phyloP scores from a whole-genome alignment of 2,113 vertebrate species.

The Phrynosoma blainvillii region DNA sequence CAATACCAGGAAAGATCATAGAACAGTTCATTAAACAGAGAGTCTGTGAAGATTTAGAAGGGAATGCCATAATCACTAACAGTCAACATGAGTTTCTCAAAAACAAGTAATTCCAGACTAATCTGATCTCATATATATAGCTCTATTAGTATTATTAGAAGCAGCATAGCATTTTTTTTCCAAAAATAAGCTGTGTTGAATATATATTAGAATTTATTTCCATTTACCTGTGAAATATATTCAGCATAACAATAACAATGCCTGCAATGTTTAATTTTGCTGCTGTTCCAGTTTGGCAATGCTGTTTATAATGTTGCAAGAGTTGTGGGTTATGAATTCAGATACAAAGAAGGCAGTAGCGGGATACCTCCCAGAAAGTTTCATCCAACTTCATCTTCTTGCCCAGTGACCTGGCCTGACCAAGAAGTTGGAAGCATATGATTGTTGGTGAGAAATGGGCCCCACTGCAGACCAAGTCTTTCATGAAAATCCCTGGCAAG shows the following conservation, averaged over 20 bases:
- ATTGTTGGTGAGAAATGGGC: slow-evolving; percentile 18
- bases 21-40: too few relatives aligned
- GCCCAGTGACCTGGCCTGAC: slow-evolving; percentile 18
- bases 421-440: slow-evolving; percentile 24
- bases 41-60: too few relatives aligned
- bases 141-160: too few relatives aligned
- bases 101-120: too few relatives aligned
- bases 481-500: not conserved
- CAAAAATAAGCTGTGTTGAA: not conserved
- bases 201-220: not conserved
- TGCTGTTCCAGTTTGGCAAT: slow-evolving; percentile 48
- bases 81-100: too few relatives aligned
- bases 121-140: too few relatives aligned
- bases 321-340: slow-evolving; percentile 46
- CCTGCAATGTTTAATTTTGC: slow-evolving; percentile 37
- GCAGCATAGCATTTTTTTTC: not conserved
- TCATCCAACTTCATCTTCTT: slow-evolving; percentile 31
- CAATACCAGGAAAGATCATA: too few relatives aligned
- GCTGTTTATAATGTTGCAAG: slow-evolving; percentile 40
- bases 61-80: too few relatives aligned
- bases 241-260: not conserved
- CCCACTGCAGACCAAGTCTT: slow-evolving; percentile 11
- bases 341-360: slow-evolving; percentile 62
- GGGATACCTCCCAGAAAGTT: slow-evolving; percentile 14
- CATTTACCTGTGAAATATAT: not conserved